These are phyloP conservation scores for Hystrix cristata DNA, from an alignment of 2,113 vertebrate genomes.

Conservation along the genomic window DNA sequence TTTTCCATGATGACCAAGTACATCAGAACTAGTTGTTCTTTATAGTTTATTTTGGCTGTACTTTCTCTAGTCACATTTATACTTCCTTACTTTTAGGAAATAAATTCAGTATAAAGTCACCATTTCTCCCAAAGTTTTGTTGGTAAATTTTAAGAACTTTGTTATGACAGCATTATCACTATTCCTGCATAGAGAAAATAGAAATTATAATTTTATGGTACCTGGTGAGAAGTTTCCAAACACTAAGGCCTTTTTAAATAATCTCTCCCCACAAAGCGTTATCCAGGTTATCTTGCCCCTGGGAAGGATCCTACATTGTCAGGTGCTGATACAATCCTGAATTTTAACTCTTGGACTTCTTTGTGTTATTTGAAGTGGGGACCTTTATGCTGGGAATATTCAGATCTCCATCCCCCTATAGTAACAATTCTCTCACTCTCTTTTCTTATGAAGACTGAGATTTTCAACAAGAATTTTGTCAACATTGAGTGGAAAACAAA, in stretches of 20 bases:
- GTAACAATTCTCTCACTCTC: background rate
- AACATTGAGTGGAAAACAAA: background rate
- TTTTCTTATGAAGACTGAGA: conserved; percentile 17
- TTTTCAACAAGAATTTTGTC: background rate
- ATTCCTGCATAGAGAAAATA: background rate
- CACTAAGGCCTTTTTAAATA: background rate
- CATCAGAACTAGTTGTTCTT: background rate
- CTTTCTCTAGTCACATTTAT: background rate
- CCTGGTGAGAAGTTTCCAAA: background rate
- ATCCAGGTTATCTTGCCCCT: background rate
- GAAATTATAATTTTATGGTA: conserved; percentile 49
- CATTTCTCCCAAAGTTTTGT: background rate
- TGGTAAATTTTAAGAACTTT: conserved; percentile 54
- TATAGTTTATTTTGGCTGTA: background rate
- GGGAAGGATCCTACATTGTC: conserved; percentile 42
- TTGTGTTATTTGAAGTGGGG: conserved; percentile 29
- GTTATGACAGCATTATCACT: conserved; percentile 1
- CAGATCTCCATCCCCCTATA: background rate
- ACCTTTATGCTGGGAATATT: background rate
- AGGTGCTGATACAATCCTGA: background rate
- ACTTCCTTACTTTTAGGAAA: conserved; percentile 45
- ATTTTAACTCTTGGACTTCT: background rate
- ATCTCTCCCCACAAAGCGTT: background rate
- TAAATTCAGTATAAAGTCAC: conserved; percentile 18
- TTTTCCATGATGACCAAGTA: background rate